Evolutionary conservation across 2,888 invertebrate species (phyloP), one percentile per base, ranked within the genome.

Genomic region (Scaptodrosophila latifasciaeformis): DNA sequence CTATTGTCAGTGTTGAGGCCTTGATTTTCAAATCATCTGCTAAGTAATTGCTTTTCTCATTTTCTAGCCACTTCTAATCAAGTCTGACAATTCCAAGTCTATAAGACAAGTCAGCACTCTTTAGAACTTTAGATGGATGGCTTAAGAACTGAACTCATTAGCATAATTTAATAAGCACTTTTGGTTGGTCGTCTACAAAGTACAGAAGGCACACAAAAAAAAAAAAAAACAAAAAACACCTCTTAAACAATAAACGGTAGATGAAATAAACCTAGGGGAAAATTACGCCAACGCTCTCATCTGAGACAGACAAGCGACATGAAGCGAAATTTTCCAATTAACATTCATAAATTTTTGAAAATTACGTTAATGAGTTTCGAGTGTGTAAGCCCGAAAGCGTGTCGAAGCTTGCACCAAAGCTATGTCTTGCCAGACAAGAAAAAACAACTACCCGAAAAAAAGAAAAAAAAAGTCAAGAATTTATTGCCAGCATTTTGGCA

Each of bases 91-190:
- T 63, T 56, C n/a, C n/a, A n/a, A n/a, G n/a, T n/a, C n/a, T n/a
- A n/a, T n/a, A n/a, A n/a, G n/a, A n/a, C n/a, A n/a, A n/a, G n/a
- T n/a, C n/a, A n/a, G n/a, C n/a, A n/a, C n/a, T n/a, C n/a, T n/a
- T n/a, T n/a, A n/a, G n/a, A n/a, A n/a, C n/a, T n/a, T n/a, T n/a
- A n/a, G n/a, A 55, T 34, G 59, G 62, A 62, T 40, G 21, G 70
- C 50, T 53, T 39, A 55, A 60, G n/a, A n/a, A 24, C 4, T 24
- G 67, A 79, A 72, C 74, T 80, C 74, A 75, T 75, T 75, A 79
- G 77, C 80, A 75, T 75, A 75, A 75, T 75, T 75, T 80, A 77
- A 79, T 75, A 79, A 76, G 77, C 74, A 75, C 61, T 74, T 79
- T 59, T 67, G 64, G 68, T 66, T 65, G 56, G 61, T 60, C 62